Percentiles rank a stretch among this genome's conserved stretches.
These are phyloP conservation scores for Lophochroa leadbeateri DNA, from an alignment of 2,113 vertebrate species.

Conservation along the genomic window DNA sequence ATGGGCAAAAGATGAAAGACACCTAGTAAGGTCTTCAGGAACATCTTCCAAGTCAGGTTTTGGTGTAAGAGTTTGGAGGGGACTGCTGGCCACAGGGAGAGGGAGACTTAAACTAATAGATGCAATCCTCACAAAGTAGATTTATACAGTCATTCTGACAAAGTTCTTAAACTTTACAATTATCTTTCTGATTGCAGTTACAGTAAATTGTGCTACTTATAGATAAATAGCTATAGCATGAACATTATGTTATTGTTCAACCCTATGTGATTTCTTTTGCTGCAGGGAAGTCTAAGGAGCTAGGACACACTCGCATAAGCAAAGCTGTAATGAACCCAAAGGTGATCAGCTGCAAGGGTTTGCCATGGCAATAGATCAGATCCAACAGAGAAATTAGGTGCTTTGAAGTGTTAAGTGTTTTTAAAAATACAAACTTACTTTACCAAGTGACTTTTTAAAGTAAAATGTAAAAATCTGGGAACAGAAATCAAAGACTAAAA, in stretches of 20 bases:
- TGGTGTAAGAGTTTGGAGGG: neutral
- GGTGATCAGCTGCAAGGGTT: rapidly evolving
- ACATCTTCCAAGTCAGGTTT: neutral
- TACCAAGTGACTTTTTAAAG: neutral
- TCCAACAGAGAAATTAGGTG: neutral
- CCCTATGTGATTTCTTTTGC: neutral
- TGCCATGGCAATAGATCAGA: neutral
- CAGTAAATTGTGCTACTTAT: neutral
- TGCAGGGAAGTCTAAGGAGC: neutral
- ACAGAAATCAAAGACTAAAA: neutral
- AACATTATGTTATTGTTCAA: neutral
- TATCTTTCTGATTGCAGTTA: neutral
- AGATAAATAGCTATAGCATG: neutral
- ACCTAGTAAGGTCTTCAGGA: neutral
- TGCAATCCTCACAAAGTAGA: neutral
- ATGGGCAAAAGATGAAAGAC: neutral
- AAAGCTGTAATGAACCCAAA: neutral
- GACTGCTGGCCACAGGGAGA: rapidly evolving
- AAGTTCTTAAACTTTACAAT: neutral
- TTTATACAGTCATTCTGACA: neutral
- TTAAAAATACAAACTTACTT: neutral
- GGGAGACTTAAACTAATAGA: neutral
- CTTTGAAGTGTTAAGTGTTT: neutral
- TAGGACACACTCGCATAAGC: rapidly evolving
- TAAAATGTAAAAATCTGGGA: neutral